Evolutionary conservation across 1,140 invertebrate genomes (phyloP).

Genomic region (Drosophila equinoxialis): DNA sequence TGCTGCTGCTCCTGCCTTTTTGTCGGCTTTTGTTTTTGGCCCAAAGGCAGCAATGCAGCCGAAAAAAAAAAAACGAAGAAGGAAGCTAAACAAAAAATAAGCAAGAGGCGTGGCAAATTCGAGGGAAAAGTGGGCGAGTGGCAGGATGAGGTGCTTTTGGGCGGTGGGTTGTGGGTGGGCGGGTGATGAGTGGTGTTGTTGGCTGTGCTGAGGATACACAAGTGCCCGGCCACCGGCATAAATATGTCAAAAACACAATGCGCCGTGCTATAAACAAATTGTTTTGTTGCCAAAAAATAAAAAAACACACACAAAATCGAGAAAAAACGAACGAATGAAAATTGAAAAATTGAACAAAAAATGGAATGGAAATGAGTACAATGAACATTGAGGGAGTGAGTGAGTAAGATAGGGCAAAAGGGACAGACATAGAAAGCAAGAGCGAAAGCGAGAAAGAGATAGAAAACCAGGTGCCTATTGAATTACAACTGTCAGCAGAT

Average conservation of each 20-base stretch:
- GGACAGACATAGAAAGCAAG: conserved; percentile 13
- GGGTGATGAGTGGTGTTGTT: neutral
- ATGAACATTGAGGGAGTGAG: conserved; percentile 25
- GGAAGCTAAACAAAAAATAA: neutral
- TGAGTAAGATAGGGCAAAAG: conserved; percentile 27
- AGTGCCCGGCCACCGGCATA: conserved; percentile 72
- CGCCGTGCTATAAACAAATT: conserved; percentile 76
- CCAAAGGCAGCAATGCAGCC: conserved; percentile 34
- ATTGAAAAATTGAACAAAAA: conserved; percentile 46
- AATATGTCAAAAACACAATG: conserved; percentile 78
- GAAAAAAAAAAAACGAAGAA: conserved; percentile 9
- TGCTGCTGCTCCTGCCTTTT: conserved; percentile 40
- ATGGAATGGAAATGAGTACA: conserved; percentile 54
- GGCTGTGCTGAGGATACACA: conserved; percentile 24
- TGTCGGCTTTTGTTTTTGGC: conserved; percentile 53
- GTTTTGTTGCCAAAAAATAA: conserved; percentile 63
- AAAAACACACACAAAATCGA: conserved; percentile 23
- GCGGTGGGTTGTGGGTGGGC: neutral
- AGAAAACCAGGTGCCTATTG: conserved; percentile 30
- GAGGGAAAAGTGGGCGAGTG: conserved; percentile 9
- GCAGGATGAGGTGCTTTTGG: neutral
- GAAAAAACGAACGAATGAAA: conserved; percentile 41
- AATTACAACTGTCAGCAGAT: conserved; percentile 28
- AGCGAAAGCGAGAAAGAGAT: neutral
- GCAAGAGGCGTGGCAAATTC: conserved; percentile 22